Conservation (phyloP, 2,888 invertebrate species). For the Stomorhina lunata region DNA sequence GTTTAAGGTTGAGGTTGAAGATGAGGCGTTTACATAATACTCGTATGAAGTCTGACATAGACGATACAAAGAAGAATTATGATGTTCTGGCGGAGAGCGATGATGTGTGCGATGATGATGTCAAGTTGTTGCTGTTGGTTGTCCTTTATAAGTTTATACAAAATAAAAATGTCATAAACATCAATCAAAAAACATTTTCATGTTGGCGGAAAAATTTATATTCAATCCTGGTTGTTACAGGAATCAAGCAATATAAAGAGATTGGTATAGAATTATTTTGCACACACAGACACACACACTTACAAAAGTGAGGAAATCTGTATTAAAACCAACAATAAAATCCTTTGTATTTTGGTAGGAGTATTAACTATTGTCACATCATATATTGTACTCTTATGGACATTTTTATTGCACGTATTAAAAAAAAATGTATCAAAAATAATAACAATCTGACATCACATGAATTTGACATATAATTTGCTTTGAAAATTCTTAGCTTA, state of each 20-base stretch:
- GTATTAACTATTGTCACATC: slow-evolving; percentile 44
- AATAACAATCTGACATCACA: background rate
- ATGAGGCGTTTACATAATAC: background rate
- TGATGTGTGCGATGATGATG: background rate
- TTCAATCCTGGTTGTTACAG: slow-evolving; percentile 1
- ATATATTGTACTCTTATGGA: slow-evolving; percentile 21
- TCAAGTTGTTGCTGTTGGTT: slow-evolving; percentile 3
- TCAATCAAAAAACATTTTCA: slow-evolving; percentile 56
- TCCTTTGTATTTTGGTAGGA: slow-evolving; percentile 9
- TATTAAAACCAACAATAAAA: background rate
- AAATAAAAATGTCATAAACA: slow-evolving; percentile 51
- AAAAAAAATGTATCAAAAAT: background rate
- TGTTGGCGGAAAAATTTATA: slow-evolving; percentile 21
- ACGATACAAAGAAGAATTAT: slow-evolving; percentile 8
- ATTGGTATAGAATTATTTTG: background rate
- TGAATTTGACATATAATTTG: background rate
- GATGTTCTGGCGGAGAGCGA: background rate
- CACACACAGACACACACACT: background rate
- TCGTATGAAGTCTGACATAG: background rate
- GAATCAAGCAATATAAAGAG: slow-evolving; percentile 8
- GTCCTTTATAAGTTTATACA: background rate
- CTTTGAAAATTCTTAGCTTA: background rate
- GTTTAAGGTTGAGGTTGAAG: background rate
- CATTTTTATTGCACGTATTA: slow-evolving; percentile 34
- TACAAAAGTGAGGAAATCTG: background rate